Evolutionary conservation across 2,113 vertebrate species (phyloP), one percentile per base, ranked within the genome.

Genomic region (Otis tarda): DNA sequence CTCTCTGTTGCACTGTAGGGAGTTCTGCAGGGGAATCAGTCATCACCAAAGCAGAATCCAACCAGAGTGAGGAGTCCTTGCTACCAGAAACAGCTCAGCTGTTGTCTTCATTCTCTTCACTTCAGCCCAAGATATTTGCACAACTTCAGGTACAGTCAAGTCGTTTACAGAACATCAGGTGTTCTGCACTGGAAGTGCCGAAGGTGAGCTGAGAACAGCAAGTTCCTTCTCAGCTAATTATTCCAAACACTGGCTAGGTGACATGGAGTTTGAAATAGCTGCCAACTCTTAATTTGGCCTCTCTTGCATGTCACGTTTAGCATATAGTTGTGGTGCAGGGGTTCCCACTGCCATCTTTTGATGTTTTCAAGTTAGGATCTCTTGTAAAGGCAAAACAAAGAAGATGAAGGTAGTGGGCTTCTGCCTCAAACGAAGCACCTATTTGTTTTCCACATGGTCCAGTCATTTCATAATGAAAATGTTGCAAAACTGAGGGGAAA

Each of bases 111-210:
- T 92, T 98, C 47, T 98, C 98, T 52, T 98, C 98, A 39, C 93
- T 98, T 90, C 98, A 98, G 87, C 98, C 98, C 89, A 98, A 98
- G 97, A 97, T 98, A 95, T 98, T 99, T 96, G 98, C 98, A 88
- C 98, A 99, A 63, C 83, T 98, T 52, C 98, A 98, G 98, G 98
- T 98, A 93, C 27, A 73, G 45, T 64, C 49, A 84, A 23, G 37
- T 85, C 25, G 4, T 71, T 83, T 49, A n/a, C 27, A 69, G 49
- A 68, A 57, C 0, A 3, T 60, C 19, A 70, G 0, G 41, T 0
- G 0, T 56, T 33, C 43, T 93, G 55, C 5, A 3, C 47, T 92
- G 71, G 56, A 33, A 70, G 52, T 67, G 83, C 80, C 89, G 80
- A 74, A 88, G 64, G 49, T 0, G 0, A 83, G 71, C 79, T 90